Conservation (phyloP, 2,888 invertebrate genomes). For the Plusia festucae region DNA sequence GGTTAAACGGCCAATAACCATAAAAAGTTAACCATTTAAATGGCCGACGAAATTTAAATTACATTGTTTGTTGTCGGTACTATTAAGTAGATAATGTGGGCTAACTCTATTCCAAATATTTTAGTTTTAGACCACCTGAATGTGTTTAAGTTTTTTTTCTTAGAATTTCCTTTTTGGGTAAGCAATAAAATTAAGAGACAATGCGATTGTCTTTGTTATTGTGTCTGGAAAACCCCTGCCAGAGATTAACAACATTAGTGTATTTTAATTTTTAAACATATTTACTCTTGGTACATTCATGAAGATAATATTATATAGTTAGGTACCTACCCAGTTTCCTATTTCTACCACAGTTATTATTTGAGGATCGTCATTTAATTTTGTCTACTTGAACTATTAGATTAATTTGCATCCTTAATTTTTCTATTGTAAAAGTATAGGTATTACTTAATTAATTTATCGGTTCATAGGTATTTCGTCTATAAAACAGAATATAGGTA, state of each 20-base stretch:
- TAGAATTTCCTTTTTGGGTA: background rate
- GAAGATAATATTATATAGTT: no score
- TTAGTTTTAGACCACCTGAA: conserved; percentile 1
- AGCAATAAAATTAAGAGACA: background rate
- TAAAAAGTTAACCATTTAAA: conserved; percentile 41
- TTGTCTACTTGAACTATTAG: no score
- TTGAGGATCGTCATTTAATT: no score
- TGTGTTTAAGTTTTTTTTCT: background rate
- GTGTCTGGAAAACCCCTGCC: background rate
- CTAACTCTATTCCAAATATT: conserved; percentile 1
- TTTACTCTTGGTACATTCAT: no score
- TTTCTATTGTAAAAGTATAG: no score
- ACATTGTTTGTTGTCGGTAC: conserved; percentile 23
- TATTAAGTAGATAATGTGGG: conserved; percentile 22
- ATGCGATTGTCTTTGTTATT: background rate
- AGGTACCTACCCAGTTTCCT: no score
- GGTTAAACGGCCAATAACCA: conserved; percentile 19
- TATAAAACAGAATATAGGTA: no score
- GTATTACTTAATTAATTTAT: no score
- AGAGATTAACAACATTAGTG: background rate
- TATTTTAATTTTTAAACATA: no score
- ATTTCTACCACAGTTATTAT: no score
- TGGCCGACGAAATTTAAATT: conserved; percentile 18
- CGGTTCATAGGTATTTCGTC: no score
- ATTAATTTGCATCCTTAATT: no score